Conservation (phyloP, 2,888 invertebrate species). For the Acanthosepion pharaonis region DNA sequence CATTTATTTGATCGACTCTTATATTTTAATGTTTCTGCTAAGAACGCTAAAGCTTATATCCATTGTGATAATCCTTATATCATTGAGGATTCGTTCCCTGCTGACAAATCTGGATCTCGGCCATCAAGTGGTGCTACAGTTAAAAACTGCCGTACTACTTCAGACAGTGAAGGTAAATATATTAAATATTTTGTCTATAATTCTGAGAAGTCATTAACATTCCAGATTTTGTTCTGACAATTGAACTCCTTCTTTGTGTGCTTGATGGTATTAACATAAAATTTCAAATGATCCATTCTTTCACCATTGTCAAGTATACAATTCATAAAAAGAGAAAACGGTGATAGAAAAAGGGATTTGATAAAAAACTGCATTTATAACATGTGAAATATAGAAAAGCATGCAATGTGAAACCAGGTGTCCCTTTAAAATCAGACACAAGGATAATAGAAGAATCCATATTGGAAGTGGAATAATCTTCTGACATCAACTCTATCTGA, state of each 20-base stretch:
- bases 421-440: too few relatives aligned
- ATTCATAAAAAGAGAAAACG: too few relatives aligned
- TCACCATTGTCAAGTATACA: background rate
- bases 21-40: constrained; percentile 61
- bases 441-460: too few relatives aligned
- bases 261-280: background rate
- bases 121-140: constrained; percentile 43
- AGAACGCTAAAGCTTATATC: constrained; percentile 59
- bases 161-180: constrained; percentile 49
- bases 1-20: constrained; percentile 54
- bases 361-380: too few relatives aligned
- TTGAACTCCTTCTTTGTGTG: background rate
- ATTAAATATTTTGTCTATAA: background rate
- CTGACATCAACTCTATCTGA: too few relatives aligned
- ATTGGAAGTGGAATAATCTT: too few relatives aligned
- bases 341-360: too few relatives aligned
- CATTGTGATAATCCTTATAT: constrained; percentile 59
- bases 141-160: constrained; percentile 48
- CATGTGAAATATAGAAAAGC: too few relatives aligned
- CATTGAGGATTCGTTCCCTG: constrained; percentile 56
- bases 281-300: background rate
- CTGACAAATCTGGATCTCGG: constrained; percentile 45
- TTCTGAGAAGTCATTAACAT: background rate
- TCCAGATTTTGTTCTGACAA: background rate
- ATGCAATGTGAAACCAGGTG: too few relatives aligned